Conservation (phyloP, 2,797 vertebrate species). For the Leuciscus waleckii region DNA sequence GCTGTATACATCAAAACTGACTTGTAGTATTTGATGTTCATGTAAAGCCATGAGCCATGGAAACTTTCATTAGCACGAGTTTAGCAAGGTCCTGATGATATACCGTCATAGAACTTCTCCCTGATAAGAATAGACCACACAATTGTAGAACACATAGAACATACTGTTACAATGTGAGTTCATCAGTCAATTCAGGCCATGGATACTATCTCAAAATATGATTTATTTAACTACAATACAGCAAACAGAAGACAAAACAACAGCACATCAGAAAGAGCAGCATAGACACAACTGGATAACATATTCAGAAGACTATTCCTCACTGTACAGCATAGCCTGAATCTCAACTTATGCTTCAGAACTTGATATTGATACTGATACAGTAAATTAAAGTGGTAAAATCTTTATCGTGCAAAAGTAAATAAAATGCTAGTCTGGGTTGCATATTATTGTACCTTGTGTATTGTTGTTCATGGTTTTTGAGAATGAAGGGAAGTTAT, state of each 20-base stretch:
- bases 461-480: neutral
- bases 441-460: neutral
- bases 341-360: neutral
- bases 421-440: neutral
- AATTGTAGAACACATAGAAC: conserved; percentile 3
- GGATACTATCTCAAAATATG: conserved; percentile 30
- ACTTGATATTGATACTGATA: neutral
- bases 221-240: conserved; percentile 29
- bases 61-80: neutral
- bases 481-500: neutral
- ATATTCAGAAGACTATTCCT: neutral
- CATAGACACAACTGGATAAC: conserved; percentile 6
- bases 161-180: neutral
- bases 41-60: neutral
- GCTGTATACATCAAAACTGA: neutral
- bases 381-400: neutral
- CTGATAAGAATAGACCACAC: conserved; percentile 27
- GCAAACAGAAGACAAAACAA: conserved; percentile 47
- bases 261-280: conserved; percentile 20
- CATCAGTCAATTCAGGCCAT: conserved; percentile 1
- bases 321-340: too few species aligned
- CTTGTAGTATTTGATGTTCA: conserved; percentile 5
- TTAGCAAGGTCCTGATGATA: conserved; percentile 6
- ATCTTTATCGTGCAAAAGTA: neutral
- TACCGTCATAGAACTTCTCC: neutral